phyloP scores from a whole-genome alignment of 1,140 invertebrate species.

The Cataglyphis hispanica region DNA sequence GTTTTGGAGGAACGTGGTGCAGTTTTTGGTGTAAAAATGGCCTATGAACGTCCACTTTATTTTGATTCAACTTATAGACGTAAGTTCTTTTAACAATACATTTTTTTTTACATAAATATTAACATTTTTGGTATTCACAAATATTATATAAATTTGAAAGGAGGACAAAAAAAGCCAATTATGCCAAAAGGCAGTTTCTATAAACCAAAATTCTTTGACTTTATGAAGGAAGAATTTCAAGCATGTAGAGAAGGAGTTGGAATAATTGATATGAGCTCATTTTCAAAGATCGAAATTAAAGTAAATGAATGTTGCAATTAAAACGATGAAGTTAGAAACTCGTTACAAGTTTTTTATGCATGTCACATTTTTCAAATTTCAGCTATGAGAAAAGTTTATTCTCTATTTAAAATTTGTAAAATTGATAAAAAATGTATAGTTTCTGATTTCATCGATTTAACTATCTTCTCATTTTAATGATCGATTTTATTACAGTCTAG shows the following conservation, averaged over 20 bases:
- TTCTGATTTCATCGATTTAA: neutral
- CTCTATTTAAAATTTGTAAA: neutral
- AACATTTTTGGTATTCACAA: neutral
- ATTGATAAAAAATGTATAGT: neutral
- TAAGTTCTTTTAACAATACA: slow-evolving; percentile 68
- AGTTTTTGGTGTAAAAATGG: slow-evolving; percentile 94
- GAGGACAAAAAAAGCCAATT: slow-evolving; percentile 82
- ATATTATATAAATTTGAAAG: slow-evolving; percentile 74
- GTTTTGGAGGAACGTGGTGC: slow-evolving; percentile 92
- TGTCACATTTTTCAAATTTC: neutral
- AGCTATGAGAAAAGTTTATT: neutral
- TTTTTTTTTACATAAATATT: neutral
- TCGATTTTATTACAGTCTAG: slow-evolving; percentile 84
- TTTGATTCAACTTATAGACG: slow-evolving; percentile 87
- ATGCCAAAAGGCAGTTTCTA: slow-evolving; percentile 89
- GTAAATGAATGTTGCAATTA: slow-evolving; percentile 82
- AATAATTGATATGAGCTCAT: slow-evolving; percentile 95
- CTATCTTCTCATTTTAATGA: slow-evolving; percentile 40
- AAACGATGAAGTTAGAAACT: neutral
- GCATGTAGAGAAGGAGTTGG: slow-evolving; percentile 93
- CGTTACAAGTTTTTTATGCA: neutral
- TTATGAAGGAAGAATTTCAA: slow-evolving; percentile 91
- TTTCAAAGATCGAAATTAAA: slow-evolving; percentile 93
- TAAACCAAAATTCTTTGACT: slow-evolving; percentile 93
- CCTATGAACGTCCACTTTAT: slow-evolving; percentile 92